Evolutionary conservation across 2,113 vertebrate genomes (phyloP), one percentile per base, ranked within the genome.

Genomic region (Gnathonemus echidnorhynchus): DNA sequence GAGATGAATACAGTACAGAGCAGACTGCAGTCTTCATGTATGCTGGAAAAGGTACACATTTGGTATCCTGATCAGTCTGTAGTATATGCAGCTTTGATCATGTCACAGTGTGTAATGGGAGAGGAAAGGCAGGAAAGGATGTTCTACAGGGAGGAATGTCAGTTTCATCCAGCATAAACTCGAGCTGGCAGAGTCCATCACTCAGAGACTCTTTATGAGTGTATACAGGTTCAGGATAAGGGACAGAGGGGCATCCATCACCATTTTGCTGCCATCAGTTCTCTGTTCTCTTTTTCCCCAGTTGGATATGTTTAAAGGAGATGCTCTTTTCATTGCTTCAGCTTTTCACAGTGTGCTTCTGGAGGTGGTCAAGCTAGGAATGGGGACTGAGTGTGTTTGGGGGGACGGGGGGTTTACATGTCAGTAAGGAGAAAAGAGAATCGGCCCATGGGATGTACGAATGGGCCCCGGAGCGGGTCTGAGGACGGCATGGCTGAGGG

Each of bases 341-440:
- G 93, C 93, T 94, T 94, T 95, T 96, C 96, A 96, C 96, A 96
- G 96, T 96, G 96, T 96, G 95, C 96, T 96, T 96, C 95, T 53
- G 94, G 94, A 95, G 95, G 93, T 93, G 94, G 92, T 91, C 88
- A 62, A 86, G 88, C 49, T 46, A 49, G 86, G 70, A 6, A 89
- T 87, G 2, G 35, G 91, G 87, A 46, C 45, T n/a, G 19, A 86
- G 24, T 88, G 1, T 24, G 50, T 9, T 35, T 35, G 50, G 49
- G n/a, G n/a, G 48, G n/a, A 6, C 0, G 56, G 53, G 84, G 15
- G 21, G 24, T n/a, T 24, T 62, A n/a, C 5, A 91, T 92, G 95
- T 98, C 97, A 98, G 95, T 98, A 98, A 1, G 97, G 98, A 83
- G 97, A 97, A 95, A 98, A 98, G 90, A 98, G 97, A 91, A 98